phyloP scores from a whole-genome alignment of 2,113 vertebrate species.

The Apodemus speciosus region DNA sequence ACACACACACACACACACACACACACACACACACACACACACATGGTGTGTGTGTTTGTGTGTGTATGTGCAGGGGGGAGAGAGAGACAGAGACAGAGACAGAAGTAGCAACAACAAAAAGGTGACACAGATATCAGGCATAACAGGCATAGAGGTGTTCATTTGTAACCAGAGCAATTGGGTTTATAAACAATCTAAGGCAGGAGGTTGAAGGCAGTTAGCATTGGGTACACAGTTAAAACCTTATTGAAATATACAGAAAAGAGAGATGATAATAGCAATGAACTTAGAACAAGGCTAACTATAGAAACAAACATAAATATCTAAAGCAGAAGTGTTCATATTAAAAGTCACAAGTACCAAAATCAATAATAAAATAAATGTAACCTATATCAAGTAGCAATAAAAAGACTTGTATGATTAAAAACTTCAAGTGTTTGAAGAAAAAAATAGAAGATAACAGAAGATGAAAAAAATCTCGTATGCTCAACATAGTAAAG shows the following conservation, averaged over 20 bases:
- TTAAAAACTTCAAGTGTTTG: not conserved
- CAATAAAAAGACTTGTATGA: not conserved
- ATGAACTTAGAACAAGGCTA: not conserved
- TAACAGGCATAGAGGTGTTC: not conserved
- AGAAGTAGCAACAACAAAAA: not conserved
- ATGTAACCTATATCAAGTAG: not conserved
- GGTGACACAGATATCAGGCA: not conserved
- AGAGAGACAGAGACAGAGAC: no score
- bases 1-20: no score
- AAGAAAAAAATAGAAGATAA: not conserved
- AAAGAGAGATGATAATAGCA: not conserved
- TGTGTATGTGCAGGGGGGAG: no score
- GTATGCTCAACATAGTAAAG: not conserved
- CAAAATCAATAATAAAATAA: no score
- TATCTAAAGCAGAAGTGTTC: not conserved
- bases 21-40: no score
- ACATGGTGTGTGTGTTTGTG: no score
- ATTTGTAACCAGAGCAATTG: not conserved
- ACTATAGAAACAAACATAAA: not conserved
- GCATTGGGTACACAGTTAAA: not conserved
- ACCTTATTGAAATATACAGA: not conserved
- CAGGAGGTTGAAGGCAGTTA: not conserved
- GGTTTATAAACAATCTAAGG: not conserved
- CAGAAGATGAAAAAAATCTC: not conserved
- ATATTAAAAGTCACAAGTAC: no score